Evolutionary conservation across 2,888 invertebrate species (phyloP), one percentile per base, ranked within the genome.

Genomic region (Hipparchia semele): DNA sequence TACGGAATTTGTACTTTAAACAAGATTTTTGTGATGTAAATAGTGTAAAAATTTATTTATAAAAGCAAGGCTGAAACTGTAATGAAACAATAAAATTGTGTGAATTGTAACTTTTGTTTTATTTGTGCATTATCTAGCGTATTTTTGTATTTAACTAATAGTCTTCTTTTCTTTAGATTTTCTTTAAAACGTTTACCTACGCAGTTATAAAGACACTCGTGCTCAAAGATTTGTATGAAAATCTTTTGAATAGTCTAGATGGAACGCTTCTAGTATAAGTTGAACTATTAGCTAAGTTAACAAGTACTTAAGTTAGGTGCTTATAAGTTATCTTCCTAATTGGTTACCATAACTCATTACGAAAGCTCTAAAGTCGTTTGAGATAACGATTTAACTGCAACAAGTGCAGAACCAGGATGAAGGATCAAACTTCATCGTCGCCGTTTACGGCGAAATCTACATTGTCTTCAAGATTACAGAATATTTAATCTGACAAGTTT

Each of bases 41-140:
- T 92, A 92, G 86, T 92, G 91, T 92, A 92, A 86, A 90, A 89
- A 86, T 85, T 83, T 90, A 90, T 89, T 86, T 86, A 89, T 93
- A 92, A 92, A 92, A 91, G 92, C 92, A 93, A 94, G 93, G 93
- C 93, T 94, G 93, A 94, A 84, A 90, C 90, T 92, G 89, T 93
- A 92, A 88, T 91, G 88, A 91, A 89, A 94, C 91, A 94, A 92
- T 93, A 92, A 93, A 94, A 92, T 91, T 92, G 92, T 92, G 93
- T 92, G 91, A 89, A 85, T 80, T 84, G 76, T 78, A 70, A 2
- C 77, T 78, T 79, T 79, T 71, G 80, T 78, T 79, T 79, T 77
- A 77, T 77, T 70, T 33, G 12, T 56, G 6, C 13, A 23, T 2
- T 5, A 39, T 4, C 39, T 39, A 39, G 39, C 39, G 39, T 39